These are phyloP conservation scores for Gastracanthus pulcherrimus DNA, from an alignment of 2,888 invertebrate genomes.

Conservation along the genomic window DNA sequence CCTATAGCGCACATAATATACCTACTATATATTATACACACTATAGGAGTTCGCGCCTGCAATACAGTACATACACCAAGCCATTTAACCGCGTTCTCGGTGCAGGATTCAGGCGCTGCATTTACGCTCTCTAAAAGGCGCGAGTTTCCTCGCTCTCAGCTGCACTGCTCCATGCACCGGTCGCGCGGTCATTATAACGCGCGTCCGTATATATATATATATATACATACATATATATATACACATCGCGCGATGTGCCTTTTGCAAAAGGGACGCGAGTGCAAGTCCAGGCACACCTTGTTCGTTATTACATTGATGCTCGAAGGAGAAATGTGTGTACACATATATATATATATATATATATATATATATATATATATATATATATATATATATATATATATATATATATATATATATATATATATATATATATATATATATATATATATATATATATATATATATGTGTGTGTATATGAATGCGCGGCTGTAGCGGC, in stretches of 20 bases:
- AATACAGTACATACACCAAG: background rate
- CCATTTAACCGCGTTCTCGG: background rate
- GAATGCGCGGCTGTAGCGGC: background rate
- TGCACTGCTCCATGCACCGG: background rate
- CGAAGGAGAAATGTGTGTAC: background rate
- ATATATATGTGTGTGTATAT: background rate
- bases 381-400: background rate
- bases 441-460: background rate
- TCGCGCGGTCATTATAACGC: constrained; percentile 38
- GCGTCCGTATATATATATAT: background rate
- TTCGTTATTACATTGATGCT: background rate
- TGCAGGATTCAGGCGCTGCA: no score
- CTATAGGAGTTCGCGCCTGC: no score
- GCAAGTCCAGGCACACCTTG: constrained; percentile 19
- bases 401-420: background rate
- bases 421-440: background rate
- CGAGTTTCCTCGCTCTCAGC: background rate
- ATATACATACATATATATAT: background rate
- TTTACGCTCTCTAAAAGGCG: background rate
- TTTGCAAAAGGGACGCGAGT: background rate
- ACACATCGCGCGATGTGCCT: background rate
- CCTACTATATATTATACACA: no score
- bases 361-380: background rate
- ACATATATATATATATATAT: background rate
- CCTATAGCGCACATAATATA: no score